Evolutionary conservation across 2,797 vertebrate genomes (phyloP).

Genomic region (Ctenopoma multispine): DNA sequence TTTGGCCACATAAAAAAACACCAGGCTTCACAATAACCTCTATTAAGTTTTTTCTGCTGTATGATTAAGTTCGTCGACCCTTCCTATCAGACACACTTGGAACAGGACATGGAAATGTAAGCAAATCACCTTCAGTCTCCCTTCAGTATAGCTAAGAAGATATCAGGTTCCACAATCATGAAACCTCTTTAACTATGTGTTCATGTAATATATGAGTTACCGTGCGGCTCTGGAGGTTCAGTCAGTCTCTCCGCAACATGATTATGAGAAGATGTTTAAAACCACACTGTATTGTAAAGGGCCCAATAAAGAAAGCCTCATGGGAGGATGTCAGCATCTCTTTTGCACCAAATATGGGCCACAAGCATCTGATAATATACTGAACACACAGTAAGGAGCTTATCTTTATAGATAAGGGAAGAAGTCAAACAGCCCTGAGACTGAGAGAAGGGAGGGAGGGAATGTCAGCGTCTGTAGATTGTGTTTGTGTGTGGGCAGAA

Average conservation of each 20-base stretch:
- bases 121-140: slow-evolving; percentile 55
- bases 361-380: slow-evolving; percentile 70
- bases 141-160: slow-evolving; percentile 22
- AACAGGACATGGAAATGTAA: slow-evolving; percentile 62
- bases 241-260: slow-evolving; percentile 6
- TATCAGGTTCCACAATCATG: slow-evolving; percentile 25
- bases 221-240: slow-evolving; percentile 5
- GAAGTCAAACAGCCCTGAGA: slow-evolving; percentile 64
- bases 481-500: slow-evolving; percentile 18
- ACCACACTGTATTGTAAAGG: slow-evolving; percentile 30
- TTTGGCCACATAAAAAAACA: not conserved
- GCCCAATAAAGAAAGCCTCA: slow-evolving; percentile 33
- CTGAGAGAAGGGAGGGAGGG: slow-evolving; percentile 16
- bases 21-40: not conserved
- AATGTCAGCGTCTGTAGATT: not conserved
- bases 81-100: not conserved
- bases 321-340: slow-evolving; percentile 59
- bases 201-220: slow-evolving; percentile 3
- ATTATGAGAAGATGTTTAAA: slow-evolving; percentile 39
- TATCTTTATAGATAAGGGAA: slow-evolving; percentile 74
- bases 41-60: not conserved
- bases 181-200: slow-evolving; percentile 15
- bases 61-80: slow-evolving; percentile 4
- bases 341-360: slow-evolving; percentile 59
- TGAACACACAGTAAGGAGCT: slow-evolving; percentile 70